Evolutionary conservation across 2,797 vertebrate species (phyloP).

Genomic region (Cirrhinus molitorella): DNA sequence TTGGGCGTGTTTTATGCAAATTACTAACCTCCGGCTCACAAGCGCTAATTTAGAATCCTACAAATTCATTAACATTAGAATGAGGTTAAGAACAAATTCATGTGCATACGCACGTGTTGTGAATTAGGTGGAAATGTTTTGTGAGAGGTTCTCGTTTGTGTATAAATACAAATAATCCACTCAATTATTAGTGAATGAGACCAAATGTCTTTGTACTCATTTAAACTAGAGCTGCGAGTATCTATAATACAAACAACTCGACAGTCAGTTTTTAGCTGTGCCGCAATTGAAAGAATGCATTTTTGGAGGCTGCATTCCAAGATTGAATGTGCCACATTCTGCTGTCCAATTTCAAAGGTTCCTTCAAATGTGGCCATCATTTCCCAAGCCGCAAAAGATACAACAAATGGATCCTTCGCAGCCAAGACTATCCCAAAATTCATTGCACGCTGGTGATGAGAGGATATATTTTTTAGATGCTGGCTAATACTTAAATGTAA

Average conservation of each 20-base stretch:
- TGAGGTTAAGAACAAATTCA: background rate
- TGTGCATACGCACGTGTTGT: background rate
- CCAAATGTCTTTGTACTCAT: background rate
- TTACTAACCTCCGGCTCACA: background rate
- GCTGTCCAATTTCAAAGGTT: background rate
- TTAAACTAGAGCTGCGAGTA: background rate
- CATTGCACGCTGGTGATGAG: background rate
- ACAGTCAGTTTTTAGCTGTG: background rate
- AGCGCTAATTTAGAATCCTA: background rate
- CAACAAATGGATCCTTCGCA: background rate
- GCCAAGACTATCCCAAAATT: background rate
- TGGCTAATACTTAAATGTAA: background rate
- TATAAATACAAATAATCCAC: background rate
- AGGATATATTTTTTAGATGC: background rate
- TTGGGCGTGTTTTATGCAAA: background rate
- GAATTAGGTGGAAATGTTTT: constrained; percentile 1
- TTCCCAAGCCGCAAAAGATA: background rate
- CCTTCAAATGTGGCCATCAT: background rate
- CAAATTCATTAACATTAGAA: background rate
- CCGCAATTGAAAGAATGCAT: background rate
- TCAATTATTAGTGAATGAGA: background rate
- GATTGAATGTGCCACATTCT: background rate
- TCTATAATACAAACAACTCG: background rate
- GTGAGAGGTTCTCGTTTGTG: background rate
- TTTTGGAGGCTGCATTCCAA: background rate